Conservation (phyloP, 2,888 invertebrate genomes). For the Eupithecia exiguata region DNA sequence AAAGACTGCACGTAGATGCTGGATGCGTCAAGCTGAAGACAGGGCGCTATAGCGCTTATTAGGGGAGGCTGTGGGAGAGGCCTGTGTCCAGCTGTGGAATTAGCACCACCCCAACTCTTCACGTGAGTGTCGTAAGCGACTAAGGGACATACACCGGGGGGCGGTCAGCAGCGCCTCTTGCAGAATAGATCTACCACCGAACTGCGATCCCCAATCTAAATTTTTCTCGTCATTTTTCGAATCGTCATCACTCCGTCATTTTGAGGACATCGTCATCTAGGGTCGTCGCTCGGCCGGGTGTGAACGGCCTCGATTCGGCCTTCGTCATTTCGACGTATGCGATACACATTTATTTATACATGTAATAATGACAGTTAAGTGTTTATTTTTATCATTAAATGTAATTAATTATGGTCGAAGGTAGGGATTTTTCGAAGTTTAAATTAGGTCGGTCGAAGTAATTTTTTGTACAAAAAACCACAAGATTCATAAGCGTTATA, state of each 20-base stretch:
- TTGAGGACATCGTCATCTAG: background rate
- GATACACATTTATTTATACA: background rate
- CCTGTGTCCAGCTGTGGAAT: too few species aligned
- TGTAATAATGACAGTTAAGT: background rate
- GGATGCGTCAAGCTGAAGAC: too few species aligned
- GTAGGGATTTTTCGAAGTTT: background rate
- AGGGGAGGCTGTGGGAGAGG: too few species aligned
- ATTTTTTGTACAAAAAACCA: background rate
- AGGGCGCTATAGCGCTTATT: too few species aligned
- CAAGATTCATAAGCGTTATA: background rate
- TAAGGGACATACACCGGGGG: too few species aligned
- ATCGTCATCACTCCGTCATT: background rate
- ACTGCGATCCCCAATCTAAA: background rate
- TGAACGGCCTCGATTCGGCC: background rate
- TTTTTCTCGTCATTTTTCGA: background rate
- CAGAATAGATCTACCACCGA: too few species aligned
- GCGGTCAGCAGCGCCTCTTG: too few species aligned
- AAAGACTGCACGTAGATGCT: too few species aligned
- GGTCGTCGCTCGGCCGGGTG: conserved; percentile 1
- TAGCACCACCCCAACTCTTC: too few species aligned
- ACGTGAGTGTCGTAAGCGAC: too few species aligned
- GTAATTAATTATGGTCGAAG: background rate
- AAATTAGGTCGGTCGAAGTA: background rate
- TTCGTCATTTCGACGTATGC: background rate
- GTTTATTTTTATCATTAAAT: background rate